A percentile compares a stretch with the other conserved stretches of the same genome.
Evolutionary conservation across 1,140 invertebrate genomes (phyloP).

Genomic region (Eurosta solidaginis): DNA sequence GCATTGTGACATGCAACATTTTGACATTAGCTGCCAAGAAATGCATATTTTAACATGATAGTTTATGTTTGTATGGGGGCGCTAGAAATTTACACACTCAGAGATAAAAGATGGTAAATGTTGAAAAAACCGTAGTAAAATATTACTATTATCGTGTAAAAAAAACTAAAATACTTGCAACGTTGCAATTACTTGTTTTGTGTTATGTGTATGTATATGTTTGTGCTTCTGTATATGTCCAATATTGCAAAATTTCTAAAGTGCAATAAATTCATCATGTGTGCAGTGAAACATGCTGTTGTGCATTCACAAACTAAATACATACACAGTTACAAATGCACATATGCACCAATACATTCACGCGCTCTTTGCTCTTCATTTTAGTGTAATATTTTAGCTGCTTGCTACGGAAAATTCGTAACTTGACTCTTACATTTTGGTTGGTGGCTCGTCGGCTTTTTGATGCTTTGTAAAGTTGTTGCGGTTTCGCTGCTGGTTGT

Average conservation of each 20-base stretch:
- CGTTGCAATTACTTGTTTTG: background rate
- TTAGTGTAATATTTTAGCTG: background rate
- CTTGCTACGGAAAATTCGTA: background rate
- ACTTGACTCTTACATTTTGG: background rate
- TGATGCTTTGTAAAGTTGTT: background rate
- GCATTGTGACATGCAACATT: slow-evolving; percentile 9
- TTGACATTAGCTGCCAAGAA: slow-evolving; percentile 21
- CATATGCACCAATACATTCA: background rate
- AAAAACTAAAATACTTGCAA: background rate
- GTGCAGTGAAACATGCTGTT: slow-evolving; percentile 57
- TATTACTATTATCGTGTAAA: background rate
- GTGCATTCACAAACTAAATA: background rate
- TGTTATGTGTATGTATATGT: background rate
- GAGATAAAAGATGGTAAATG: background rate
- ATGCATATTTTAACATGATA: slow-evolving; percentile 20
- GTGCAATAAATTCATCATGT: slow-evolving; percentile 59
- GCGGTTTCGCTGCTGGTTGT: background rate
- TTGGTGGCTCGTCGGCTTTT: background rate
- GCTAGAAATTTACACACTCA: background rate
- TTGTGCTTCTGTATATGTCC: background rate
- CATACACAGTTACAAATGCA: background rate
- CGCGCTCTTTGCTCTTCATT: background rate
- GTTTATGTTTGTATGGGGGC: background rate
- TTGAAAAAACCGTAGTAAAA: background rate
- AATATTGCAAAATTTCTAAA: slow-evolving; percentile 53